These are phyloP conservation scores for Penaeus monodon DNA, from an alignment of 2,888 invertebrate genomes.

Conservation along the genomic window DNA sequence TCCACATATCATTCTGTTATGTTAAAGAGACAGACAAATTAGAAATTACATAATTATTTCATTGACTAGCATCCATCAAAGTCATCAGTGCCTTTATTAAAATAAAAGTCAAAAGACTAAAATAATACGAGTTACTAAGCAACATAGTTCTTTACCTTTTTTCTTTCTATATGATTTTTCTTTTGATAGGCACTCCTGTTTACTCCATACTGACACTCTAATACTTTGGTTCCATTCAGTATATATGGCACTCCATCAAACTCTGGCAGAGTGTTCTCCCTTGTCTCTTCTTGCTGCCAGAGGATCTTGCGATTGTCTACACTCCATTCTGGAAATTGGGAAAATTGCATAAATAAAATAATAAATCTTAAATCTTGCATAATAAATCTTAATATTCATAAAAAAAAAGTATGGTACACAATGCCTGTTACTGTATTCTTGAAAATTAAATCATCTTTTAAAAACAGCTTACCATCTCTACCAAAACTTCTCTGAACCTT, in stretches of 20 bases:
- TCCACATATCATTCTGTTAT: neutral
- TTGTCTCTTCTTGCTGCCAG: constrained; percentile 37
- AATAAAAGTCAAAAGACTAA: too few relatives aligned
- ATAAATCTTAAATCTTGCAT: too few relatives aligned
- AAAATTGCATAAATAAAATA: too few relatives aligned
- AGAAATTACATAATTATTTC: neutral
- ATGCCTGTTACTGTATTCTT: too few relatives aligned
- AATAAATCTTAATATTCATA: neutral
- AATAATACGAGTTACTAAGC: too few relatives aligned
- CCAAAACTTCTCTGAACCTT: constrained; percentile 40
- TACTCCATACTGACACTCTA: constrained; percentile 37
- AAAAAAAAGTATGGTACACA: neutral
- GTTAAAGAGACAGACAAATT: neutral
- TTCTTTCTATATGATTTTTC: too few relatives aligned
- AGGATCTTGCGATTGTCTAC: constrained; percentile 22
- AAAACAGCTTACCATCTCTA: constrained; percentile 14
- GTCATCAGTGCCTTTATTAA: too few relatives aligned
- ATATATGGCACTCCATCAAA: constrained; percentile 40
- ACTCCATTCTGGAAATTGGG: constrained; percentile 15
- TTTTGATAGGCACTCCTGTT: constrained; percentile 23
- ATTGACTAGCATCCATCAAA: too few relatives aligned
- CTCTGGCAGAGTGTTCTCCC: constrained; percentile 31
- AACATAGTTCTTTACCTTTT: too few relatives aligned
- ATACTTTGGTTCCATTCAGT: constrained; percentile 27
- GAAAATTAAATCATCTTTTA: too few relatives aligned